Conservation (phyloP, 2,113 vertebrate species). For the zebrafish (Danio rerio) region GRCz12tu NC_133200.1:23750501-23751000, state of each 20-base stretch:
- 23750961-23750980: neutral
- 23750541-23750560: too few relatives aligned
- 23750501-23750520: too few relatives aligned
- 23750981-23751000: neutral
- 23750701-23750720: neutral
- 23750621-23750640: neutral
- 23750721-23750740: slow-evolving; percentile 19
- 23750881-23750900: slow-evolving; percentile 52
- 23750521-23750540: too few relatives aligned
- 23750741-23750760: slow-evolving; percentile 18
- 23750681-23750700: slow-evolving; percentile 12
- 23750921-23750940: slow-evolving; percentile 66
- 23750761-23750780: slow-evolving; percentile 6
- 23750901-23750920: slow-evolving; percentile 69
- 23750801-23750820: neutral
- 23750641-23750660: neutral
- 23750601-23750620: too few relatives aligned
- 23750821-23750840: slow-evolving; percentile 7
- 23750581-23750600: too few relatives aligned
- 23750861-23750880: slow-evolving; percentile 11
- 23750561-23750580: too few relatives aligned
- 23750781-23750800: neutral
- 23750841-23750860: slow-evolving; percentile 37
- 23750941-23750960: neutral
- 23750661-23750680: neutral